Percentiles rank a stretch among this genome's conserved stretches.
phyloP scores from a whole-genome alignment of 2,113 vertebrate species.

The Nyctereutes procyonoides region DNA sequence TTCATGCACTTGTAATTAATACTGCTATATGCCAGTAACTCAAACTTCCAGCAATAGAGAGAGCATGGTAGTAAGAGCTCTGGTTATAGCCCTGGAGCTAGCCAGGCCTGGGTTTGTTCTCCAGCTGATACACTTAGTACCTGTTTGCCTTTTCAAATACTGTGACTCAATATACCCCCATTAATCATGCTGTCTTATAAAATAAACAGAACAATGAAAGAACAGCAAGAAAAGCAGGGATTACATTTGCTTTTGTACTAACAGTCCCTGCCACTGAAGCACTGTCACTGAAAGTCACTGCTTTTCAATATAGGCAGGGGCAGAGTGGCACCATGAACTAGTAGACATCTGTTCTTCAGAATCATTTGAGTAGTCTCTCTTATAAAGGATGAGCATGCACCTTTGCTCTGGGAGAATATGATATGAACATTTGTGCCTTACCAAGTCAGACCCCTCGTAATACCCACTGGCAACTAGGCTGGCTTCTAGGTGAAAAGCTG shows the following conservation, averaged over 20 bases:
- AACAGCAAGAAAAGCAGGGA: not conserved
- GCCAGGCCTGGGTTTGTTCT: not conserved
- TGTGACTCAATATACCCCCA: not conserved
- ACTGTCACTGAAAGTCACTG: not conserved
- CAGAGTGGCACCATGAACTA: not conserved
- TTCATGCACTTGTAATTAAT: constrained; percentile 14
- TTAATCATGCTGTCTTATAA: not conserved
- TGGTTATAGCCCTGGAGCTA: not conserved
- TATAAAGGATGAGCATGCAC: not conserved
- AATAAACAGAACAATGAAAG: not conserved
- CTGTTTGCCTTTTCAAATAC: not conserved
- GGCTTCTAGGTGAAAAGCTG: not conserved
- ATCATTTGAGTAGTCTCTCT: not conserved
- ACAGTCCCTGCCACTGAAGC: not conserved
- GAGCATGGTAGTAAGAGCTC: not conserved
- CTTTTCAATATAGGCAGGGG: not conserved
- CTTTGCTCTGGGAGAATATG: not conserved
- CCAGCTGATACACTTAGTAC: not conserved
- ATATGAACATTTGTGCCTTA: not conserved
- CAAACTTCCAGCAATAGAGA: constrained; percentile 39
- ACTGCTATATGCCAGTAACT: constrained; percentile 18
- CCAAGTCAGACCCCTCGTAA: not conserved
- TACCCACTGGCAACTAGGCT: not conserved
- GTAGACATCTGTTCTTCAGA: not conserved
- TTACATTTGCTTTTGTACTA: not conserved